These are phyloP conservation scores for Labeo catla DNA, from an alignment of 2,113 vertebrate genomes.

Conservation along the genomic window DNA sequence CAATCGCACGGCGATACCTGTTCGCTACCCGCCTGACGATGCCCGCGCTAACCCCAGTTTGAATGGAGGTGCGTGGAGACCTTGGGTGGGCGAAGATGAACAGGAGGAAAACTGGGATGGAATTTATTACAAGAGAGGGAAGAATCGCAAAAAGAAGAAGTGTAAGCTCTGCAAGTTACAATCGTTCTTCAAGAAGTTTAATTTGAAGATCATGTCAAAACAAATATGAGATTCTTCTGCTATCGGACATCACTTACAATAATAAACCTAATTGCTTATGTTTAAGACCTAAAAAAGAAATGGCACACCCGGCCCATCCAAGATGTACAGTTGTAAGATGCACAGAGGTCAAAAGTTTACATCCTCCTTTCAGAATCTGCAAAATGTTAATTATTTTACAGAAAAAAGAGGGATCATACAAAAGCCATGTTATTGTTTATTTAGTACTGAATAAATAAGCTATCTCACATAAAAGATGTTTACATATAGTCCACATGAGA, in stretches of 20 bases:
- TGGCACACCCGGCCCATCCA: too few species aligned
- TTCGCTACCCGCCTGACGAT: slow-evolving; percentile 92
- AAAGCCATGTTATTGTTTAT: too few species aligned
- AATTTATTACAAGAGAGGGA: slow-evolving; percentile 73
- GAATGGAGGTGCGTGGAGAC: slow-evolving; percentile 93
- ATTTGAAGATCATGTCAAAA: slow-evolving; percentile 88
- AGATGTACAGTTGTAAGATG: too few species aligned
- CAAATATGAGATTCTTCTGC: slow-evolving; percentile 74
- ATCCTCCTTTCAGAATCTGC: too few species aligned
- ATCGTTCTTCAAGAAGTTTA: slow-evolving; percentile 90
- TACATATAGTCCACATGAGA: too few species aligned
- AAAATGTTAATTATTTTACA: too few species aligned
- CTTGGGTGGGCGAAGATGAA: slow-evolving; percentile 89
- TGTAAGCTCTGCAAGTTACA: slow-evolving; percentile 87
- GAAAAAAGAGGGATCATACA: too few species aligned
- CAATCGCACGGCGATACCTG: slow-evolving; percentile 90
- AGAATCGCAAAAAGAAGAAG: slow-evolving; percentile 79
- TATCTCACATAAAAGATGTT: too few species aligned
- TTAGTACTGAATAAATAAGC: too few species aligned
- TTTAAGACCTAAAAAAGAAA: too few species aligned
- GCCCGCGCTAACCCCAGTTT: slow-evolving; percentile 88
- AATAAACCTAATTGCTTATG: not conserved
- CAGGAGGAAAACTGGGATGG: slow-evolving; percentile 71
- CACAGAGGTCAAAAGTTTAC: too few species aligned
- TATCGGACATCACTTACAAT: not conserved